Conservation (phyloP, 2,888 invertebrate genomes). For the Protodeltote pygarga region DNA sequence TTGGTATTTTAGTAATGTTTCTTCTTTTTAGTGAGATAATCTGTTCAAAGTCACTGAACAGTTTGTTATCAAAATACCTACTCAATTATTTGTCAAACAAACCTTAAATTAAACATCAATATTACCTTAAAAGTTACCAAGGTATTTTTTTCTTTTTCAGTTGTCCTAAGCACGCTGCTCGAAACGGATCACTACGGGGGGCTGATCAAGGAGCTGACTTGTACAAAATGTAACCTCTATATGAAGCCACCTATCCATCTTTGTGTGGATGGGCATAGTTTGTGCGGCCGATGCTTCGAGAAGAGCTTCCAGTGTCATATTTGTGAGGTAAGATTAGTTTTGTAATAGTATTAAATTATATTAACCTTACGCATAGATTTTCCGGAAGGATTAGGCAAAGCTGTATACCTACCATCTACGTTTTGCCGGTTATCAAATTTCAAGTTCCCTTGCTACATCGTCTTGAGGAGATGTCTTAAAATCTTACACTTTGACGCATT, state of each 20-base stretch:
- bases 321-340: constrained; percentile 64
- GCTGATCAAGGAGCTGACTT: constrained; percentile 80
- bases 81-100: too few species aligned
- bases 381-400: too few species aligned
- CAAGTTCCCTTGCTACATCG: too few species aligned
- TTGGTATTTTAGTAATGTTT: constrained; percentile 19
- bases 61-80: too few species aligned
- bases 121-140: background rate
- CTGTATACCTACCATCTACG: too few species aligned
- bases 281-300: constrained; percentile 75
- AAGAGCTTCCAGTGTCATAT: constrained; percentile 79
- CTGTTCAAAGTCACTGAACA: constrained; percentile 1
- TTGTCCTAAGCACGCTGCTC: constrained; percentile 75
- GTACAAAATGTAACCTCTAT: constrained; percentile 79
- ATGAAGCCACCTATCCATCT: constrained; percentile 83
- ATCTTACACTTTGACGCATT: too few species aligned
- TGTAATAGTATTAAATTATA: background rate
- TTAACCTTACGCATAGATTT: too few species aligned
- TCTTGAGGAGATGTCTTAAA: too few species aligned
- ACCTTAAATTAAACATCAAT: too few species aligned
- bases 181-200: constrained; percentile 83
- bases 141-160: constrained; percentile 56
- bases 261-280: constrained; percentile 82
- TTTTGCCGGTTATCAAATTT: too few species aligned
- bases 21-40: constrained; percentile 23